phyloP scores from a whole-genome alignment of 2,888 invertebrate genomes.

The Lamellibrachia satsuma region DNA sequence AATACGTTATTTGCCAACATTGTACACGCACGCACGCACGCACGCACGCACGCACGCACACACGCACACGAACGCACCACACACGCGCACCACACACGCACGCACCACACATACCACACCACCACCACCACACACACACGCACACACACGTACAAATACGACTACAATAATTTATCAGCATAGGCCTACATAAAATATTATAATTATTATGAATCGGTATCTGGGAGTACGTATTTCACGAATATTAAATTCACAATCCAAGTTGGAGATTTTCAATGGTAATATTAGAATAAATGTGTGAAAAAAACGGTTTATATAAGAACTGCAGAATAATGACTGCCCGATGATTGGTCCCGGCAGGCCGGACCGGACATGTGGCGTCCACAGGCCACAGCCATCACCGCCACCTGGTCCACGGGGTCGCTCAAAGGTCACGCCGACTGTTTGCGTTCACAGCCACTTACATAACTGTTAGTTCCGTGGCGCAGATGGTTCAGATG shows the following conservation, averaged over 20 bases:
- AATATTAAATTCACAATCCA: no score
- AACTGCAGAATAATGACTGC: not conserved
- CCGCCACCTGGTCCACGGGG: not conserved
- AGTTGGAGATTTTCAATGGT: not conserved
- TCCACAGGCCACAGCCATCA: not conserved
- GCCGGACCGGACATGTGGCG: not conserved
- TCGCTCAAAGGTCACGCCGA: conserved; percentile 11
- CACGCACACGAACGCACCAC: not conserved
- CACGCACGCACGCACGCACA: not conserved
- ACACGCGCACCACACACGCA: not conserved
- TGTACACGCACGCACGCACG: not conserved
- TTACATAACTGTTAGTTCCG: conserved; percentile 7
- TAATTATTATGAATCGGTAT: no score
- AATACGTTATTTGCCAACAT: not conserved
- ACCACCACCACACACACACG: not conserved
- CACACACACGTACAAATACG: no score
- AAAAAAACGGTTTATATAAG: not conserved
- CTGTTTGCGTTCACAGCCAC: not conserved
- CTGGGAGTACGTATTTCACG: no score
- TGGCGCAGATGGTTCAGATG: not conserved
- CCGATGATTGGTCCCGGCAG: not conserved
- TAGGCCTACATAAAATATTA: no score
- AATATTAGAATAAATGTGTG: not conserved
- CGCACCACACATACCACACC: no score
- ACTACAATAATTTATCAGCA: no score